Base-by-base conservation (phyloP, 92 coral and sea anemone genomes). In the Porites rus region DNA sequence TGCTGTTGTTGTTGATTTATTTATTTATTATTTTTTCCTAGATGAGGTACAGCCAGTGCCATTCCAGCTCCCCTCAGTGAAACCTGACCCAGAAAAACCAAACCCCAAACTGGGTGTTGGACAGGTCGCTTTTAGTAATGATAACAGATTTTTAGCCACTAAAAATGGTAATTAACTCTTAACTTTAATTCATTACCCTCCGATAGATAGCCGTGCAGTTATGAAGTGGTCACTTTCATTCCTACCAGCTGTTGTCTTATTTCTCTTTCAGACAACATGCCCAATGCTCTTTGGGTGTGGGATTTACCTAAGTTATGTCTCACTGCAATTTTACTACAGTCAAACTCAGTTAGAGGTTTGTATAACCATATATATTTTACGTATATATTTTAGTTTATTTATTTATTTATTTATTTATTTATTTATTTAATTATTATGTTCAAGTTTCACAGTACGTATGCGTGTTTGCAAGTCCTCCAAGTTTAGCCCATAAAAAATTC, bases 231-330 rank as follows among this genome's bases (percentile, higher is more conserved):
- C 16, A 0, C 16, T 56, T 10, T 56, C 16, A 10, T 10, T 54
- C 11, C 60, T 13, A 9, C 13, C 60, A 28, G 31, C 5, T 38
- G 5, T 54, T 54, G 10, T 54, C 12, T 7, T 13, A 7, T 72
- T 16, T 54, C 89, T 2, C 38, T 63, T 64, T 58, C 89, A 97
- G 99, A 97, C 84, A 97, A 93, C 69, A 97, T 97, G 99, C 99
- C 98, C 1, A 93, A 93, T 69, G 95, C 97, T 2, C 85, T 97
- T 61, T 97, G 99, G 99, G 92, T 97, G 16, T 97, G 99, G 99
- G 95, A 97, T 65, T 90, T 95, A 38, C 87, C 96, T n/a, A 97
- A 94, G 61, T 70, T 97, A 20, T 93, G 96, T 58, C 91, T 97
- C n/a, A 89, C 95, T 19, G 96, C 95, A 2, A 52, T 97, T 31